Base-by-base conservation (phyloP, 2,888 invertebrate species). In the Mamestra brassicae region DNA sequence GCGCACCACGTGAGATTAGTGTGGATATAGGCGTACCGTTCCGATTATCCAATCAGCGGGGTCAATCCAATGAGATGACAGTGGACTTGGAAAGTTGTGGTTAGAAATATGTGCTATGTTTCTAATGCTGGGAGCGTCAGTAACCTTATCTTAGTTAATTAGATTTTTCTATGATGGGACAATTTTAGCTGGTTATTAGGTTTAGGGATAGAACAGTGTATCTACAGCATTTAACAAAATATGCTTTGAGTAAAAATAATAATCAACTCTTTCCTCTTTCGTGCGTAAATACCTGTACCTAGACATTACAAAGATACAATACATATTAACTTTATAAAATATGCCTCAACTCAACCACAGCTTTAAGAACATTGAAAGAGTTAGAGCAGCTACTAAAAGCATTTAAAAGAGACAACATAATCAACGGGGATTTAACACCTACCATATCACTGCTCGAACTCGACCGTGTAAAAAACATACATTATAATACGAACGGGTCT, bases 1-100 rank as follows among this genome's bases (percentile, higher is more conserved):
- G 92, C 91, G 87, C 78, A 79, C 72, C 26, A 76, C 84, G 87
- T 77, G 70, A 87, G 89, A 72, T 82, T 92, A 89, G 76, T 85
- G 79, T 92, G 94, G 96, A 95, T 87, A 90, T 76, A 89, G 74
- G 84, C 70, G 65, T 76, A 60, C 42, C 34, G 52, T 80, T 70
- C 36, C 13, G 54, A 58, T 80, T 26, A 55, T 63, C 17, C 63
- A 58, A 74, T 55, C 55, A 42, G 60, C 26, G 15, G 1, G 2
- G 47, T 60, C 34, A 42, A 38, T 47, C 26, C 26, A 26, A 26
- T 26, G 26, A 26, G 36, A 52, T 47, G 57, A 52, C 0, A 57
- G 55, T 55, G 17, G 63, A 4, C 11, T 62, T 34, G 47, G 38
- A 57, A 62, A 57, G 15, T 50, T 47, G 6, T 26, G 0, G 47